These are phyloP conservation scores for Tethea ocularis DNA, from an alignment of 2,888 invertebrate species.

Conservation along the genomic window DNA sequence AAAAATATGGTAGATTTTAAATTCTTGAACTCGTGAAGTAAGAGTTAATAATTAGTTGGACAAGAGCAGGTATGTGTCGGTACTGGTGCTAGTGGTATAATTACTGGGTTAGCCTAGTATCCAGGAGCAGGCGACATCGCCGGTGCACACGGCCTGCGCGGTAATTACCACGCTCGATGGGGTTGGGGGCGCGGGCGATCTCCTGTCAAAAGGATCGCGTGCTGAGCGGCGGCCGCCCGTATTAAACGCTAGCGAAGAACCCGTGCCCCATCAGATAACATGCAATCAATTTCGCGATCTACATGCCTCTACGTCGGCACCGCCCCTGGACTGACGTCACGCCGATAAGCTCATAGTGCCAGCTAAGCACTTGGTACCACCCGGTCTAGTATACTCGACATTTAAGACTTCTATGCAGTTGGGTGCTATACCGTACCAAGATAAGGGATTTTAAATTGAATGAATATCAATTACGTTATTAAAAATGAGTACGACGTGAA, in stretches of 20 bases:
- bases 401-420: slow-evolving; percentile 36
- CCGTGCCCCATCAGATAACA: slow-evolving; percentile 82
- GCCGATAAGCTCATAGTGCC: slow-evolving; percentile 76
- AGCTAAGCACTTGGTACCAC: slow-evolving; percentile 74
- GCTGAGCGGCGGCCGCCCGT: slow-evolving; percentile 73
- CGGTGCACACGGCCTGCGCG: slow-evolving; percentile 69
- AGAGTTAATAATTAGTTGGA: not conserved
- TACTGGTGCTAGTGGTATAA: slow-evolving; percentile 32
- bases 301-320: slow-evolving; percentile 80
- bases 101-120: slow-evolving; percentile 40
- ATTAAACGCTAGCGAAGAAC: slow-evolving; percentile 82
- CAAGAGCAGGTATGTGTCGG: slow-evolving; percentile 12
- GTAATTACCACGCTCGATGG: slow-evolving; percentile 75
- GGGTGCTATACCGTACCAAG: slow-evolving; percentile 9
- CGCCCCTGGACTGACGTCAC: slow-evolving; percentile 79
- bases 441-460: not conserved
- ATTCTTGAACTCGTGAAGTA: not conserved
- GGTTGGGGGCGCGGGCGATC: slow-evolving; percentile 73
- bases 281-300: slow-evolving; percentile 84
- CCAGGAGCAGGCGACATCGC: slow-evolving; percentile 73
- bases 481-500: not conserved
- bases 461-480: not conserved
- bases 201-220: slow-evolving; percentile 82
- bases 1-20: not conserved
- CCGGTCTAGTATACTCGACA: slow-evolving; percentile 49